A percentile compares a stretch with the other conserved stretches of the same genome.
Conservation (phyloP, 2,113 vertebrate species). For the Tympanuchus pallidicinctus region DNA sequence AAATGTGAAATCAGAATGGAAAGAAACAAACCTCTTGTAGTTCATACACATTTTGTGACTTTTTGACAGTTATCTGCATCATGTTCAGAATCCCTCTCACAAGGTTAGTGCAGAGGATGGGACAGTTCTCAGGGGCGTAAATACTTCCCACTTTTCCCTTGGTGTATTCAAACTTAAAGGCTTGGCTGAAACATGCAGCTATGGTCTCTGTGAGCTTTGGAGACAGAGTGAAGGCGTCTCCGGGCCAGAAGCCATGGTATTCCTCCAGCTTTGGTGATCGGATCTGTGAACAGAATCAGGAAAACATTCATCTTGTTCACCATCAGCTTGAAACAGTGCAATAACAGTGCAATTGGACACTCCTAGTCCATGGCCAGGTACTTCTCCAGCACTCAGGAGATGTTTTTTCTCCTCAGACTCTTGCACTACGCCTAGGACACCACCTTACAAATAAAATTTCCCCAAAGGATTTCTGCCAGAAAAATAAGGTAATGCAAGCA, state of each 20-base stretch:
- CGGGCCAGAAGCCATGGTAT: slow-evolving; percentile 82
- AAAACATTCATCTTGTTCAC: neutral
- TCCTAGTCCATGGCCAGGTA: neutral
- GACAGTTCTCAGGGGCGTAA: slow-evolving; percentile 73
- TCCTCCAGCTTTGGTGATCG: slow-evolving; percentile 78
- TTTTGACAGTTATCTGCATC: slow-evolving; percentile 85
- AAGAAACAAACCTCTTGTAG: slow-evolving; percentile 80
- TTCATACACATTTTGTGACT: slow-evolving; percentile 83
- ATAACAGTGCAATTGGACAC: neutral
- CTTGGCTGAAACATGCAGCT: slow-evolving; percentile 73
- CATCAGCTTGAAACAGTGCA: neutral
- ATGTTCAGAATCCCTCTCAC: slow-evolving; percentile 85
- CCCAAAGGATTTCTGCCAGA: neutral
- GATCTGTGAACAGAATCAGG: slow-evolving; percentile 70
- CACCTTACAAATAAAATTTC: neutral
- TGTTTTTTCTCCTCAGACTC: fast-evolving
- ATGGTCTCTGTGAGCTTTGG: slow-evolving; percentile 74
- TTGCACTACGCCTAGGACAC: neutral
- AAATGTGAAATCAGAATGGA: neutral
- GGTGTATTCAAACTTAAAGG: slow-evolving; percentile 87
- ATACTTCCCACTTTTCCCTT: slow-evolving; percentile 82
- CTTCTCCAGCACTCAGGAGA: neutral
- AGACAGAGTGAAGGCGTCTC: slow-evolving; percentile 64
- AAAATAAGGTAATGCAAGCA: neutral
- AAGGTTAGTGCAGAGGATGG: slow-evolving; percentile 81